Evolutionary conservation across 2,888 invertebrate species (phyloP), one percentile per base, ranked within the genome.

Genomic region (Lasioglossum leucozonium): DNA sequence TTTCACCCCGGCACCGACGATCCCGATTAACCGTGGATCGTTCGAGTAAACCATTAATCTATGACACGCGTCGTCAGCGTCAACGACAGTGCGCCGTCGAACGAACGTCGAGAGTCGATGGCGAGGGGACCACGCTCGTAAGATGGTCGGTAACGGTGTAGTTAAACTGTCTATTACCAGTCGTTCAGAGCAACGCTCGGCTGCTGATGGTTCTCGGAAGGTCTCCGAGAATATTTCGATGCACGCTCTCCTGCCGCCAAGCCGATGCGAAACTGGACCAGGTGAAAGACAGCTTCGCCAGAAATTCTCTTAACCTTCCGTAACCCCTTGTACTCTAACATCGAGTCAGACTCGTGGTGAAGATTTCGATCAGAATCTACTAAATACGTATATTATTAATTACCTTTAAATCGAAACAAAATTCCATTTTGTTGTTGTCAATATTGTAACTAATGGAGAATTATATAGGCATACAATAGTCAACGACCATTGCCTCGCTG

Each of bases 101-200:
- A 76, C 72, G 65, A 75, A 47, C 79, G 72, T 58, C 67, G 79
- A 76, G 79, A 77, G 79, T 67, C 44, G 65, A 34, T n/a, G 16
- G 72, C 34, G 30, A 72, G 71, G 71, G 44, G 40, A 30, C 55
- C 37, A 42, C n/a, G 69, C 37, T 65, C 78, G 72, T 72, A 84
- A 84, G 85, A 79, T 51, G 72, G 42, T 30, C 69, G 79, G 67
- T 71, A 75, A 84, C 85, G 77, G 76, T 78, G 83, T 69, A 73
- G 82, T 78, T 85, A 71, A 83, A 82, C 79, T 84, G 78, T 44
- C 79, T 75, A 87, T 88, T 85, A 86, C 89, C 82, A 84, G 74
- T 67, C 62, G 30, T 62, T 30, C 16, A 30, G 30, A 30, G 62
- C 30, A 62, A 62, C 30, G 30, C 62, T 18, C 62, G 16, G 30